Evolutionary conservation across 2,797 vertebrate species (phyloP), one percentile per base, ranked within the genome.

Genomic region (Anguilla obscura): DNA sequence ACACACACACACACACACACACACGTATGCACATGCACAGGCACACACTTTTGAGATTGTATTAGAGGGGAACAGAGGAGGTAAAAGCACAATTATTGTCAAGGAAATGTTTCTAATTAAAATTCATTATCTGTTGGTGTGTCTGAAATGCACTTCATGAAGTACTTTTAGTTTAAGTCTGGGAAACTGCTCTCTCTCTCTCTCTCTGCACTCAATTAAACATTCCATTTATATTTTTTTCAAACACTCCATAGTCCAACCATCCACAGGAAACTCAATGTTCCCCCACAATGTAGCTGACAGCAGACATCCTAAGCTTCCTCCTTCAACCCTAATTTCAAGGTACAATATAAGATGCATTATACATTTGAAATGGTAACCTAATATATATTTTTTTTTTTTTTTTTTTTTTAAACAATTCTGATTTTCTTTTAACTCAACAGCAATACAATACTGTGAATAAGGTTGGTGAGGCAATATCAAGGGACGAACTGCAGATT

Each of bases 61-160:
- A 56, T 30, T 69, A 12, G 85, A 83, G 76, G 76, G 86, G 40
- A 69, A 45, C 36, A 50, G 36, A 50, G 21, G 40, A 30, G n/a
- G 56, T 30, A 48, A 85, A 69, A 63, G 54, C 63, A n/a, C 27
- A 86, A 88, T 88, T 84, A 88, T 79, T 33, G 85, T 86, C 74
- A 86, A 50, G 48, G 52, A 74, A 85, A 76, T 1, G 1, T 66
- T 86, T 88, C 60, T 83, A 86, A 88, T 86, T 86, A 86, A 86
- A 85, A 88, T 83, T 40, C 74, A 82, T 33, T 21, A 24, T 87
- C 56, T 80, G 56, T 58, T 88, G 85, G 84, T 54, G 48, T 33
- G 71, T 88, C 40, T 86, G 52, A 86, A 69, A 82, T 86, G 56
- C 84, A 86, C 76, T 86, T 88, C 79, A 85, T 88, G 24, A 36